Conservation (phyloP, 2,888 invertebrate genomes). For the Thymelicus acteon region DNA sequence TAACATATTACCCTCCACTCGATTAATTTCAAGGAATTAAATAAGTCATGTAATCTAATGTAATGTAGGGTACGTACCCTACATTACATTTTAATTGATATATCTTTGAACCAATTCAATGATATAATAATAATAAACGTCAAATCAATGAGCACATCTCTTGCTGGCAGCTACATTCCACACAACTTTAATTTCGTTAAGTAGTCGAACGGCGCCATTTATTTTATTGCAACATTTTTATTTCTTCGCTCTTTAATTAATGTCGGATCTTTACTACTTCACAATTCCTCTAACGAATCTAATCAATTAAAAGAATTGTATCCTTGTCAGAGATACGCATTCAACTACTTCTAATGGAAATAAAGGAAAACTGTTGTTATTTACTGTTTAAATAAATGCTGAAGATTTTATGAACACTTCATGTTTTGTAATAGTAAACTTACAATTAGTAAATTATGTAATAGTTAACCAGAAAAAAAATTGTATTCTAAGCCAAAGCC, state of each 20-base stretch:
- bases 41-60: too few relatives aligned
- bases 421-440: too few relatives aligned
- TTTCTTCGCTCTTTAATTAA: slow-evolving; percentile 32
- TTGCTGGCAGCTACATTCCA: not conserved
- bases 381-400: not conserved
- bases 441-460: too few relatives aligned
- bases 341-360: slow-evolving; percentile 1
- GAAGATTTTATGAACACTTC: not conserved
- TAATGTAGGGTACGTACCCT: too few relatives aligned
- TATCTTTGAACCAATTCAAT: too few relatives aligned
- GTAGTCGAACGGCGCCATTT: slow-evolving; percentile 35
- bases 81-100: too few relatives aligned
- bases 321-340: slow-evolving; percentile 3
- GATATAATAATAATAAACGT: not conserved
- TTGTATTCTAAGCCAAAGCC: too few relatives aligned
- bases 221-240: slow-evolving; percentile 37
- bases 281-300: slow-evolving; percentile 32
- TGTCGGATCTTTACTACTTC: slow-evolving; percentile 31
- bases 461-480: too few relatives aligned
- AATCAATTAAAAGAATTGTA: slow-evolving; percentile 15
- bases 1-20: too few relatives aligned
- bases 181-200: slow-evolving; percentile 36
- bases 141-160: slow-evolving; percentile 8
- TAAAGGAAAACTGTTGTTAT: not conserved
- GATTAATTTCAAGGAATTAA: too few relatives aligned